Base-by-base conservation (phyloP, 2,888 invertebrate species). In the Resseliella maxima region DNA sequence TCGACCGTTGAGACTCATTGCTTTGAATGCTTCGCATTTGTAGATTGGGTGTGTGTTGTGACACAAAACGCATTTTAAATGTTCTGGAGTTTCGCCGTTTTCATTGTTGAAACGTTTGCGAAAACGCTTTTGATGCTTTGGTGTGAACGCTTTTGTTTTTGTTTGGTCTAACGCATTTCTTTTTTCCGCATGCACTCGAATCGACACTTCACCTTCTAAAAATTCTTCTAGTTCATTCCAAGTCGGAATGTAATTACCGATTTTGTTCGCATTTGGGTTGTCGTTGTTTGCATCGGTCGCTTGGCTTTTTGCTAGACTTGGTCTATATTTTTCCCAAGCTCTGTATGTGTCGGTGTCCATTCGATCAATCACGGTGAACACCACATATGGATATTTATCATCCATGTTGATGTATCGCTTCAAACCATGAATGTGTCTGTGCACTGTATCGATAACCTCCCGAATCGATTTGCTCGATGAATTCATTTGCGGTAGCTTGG, bases 141-240 rank as follows among this genome's bases (percentile, higher is more conserved):
- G 1, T 3, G 15, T 21, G 18, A 2, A 5, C 18, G 36, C 0
- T 21, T 81, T 50, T 5, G 59, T 8, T 3, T 27, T 41, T 59
- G 24, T 21, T 18, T 59, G 5, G 24, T 54, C 18, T 8, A 21
- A 50, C 15, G 24, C 24, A 59, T 27, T 27, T 59, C 59, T 5
- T 50, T 64, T 64, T 35, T 72, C 72, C 0, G 72, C 72, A 31
- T 72, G 72, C 1, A 72, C 72, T 15, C 72, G 72, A 72, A 72
- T 72, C 8, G 72, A 31, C 5, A 72, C 72, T 72, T 72, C 72
- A 15, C 72, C 72, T 35, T 72, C 72, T n/a, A 72, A 31, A 31
- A 72, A 72, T 15, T 72, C 72, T 72, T 72, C 72, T n/a, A 72
- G 2, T 15, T 72, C 31, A 15, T 3, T 1, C 72, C 72, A 72